A percentile compares a stretch with the other conserved stretches of the same genome.
Evolutionary conservation across 2,113 vertebrate genomes (phyloP).

Genomic region (Stictonetta naevosa): DNA sequence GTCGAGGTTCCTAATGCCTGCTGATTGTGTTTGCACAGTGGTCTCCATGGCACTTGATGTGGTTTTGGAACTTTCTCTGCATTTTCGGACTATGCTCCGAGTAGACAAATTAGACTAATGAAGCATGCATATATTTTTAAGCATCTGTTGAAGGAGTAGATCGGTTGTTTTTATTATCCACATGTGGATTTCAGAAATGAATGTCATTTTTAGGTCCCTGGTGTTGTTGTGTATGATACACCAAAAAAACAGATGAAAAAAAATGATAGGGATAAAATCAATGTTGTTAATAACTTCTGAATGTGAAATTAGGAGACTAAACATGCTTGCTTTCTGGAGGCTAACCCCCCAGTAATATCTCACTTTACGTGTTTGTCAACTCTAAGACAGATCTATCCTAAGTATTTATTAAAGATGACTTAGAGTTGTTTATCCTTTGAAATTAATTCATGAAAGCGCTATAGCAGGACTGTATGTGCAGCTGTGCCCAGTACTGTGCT

Average conservation of each 20-base stretch:
- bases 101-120: conserved; percentile 14
- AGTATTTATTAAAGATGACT: not conserved
- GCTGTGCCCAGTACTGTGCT: not conserved
- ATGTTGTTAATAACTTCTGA: not conserved
- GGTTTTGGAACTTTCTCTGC: conserved; percentile 63
- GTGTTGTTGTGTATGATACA: not conserved
- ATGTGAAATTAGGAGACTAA: not conserved
- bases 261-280: not conserved
- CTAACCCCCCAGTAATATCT: not conserved
- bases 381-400: not conserved
- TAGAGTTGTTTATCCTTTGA: not conserved
- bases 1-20: conserved; percentile 57
- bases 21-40: conserved; percentile 69
- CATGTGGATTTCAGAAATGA: not conserved
- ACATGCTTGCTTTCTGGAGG: not conserved
- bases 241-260: not conserved
- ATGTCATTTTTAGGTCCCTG: not conserved
- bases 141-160: conserved; percentile 29
- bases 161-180: conserved; percentile 8
- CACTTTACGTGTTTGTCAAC: not conserved
- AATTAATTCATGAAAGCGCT: not conserved
- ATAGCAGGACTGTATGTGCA: not conserved
- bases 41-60: conserved; percentile 62
- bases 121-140: conserved; percentile 26
- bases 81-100: conserved; percentile 22